Evolutionary conservation across 2,797 vertebrate genomes (phyloP), one percentile per base, ranked within the genome.

Genomic region (Acipenser oxyrinchus): DNA sequence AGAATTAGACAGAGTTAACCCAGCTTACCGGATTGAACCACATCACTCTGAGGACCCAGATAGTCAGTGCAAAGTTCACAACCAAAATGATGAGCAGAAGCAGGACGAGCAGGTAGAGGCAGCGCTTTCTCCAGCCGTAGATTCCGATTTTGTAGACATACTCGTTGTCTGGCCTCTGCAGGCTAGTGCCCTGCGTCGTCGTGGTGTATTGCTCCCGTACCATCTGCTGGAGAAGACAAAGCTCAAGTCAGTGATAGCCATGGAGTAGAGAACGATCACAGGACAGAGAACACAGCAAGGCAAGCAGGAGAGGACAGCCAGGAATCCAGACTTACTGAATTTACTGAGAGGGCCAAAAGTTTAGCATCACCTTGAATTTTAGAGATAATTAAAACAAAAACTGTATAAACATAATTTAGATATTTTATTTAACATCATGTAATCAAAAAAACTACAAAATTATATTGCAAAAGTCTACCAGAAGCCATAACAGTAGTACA

Each of bases 41-140:
- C 95, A 96, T 98, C 80, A 98, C 93, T 86, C 90, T 87, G 67
- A 99, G 80, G 81, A 97, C 94, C 96, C 95, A 98, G 78, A 97
- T 91, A 62, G 93, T 94, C 68, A 99, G 89, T 73, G 92, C 92
- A 66, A 97, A 87, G 84, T 98, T 96, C 80, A 99, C 90, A 63
- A 96, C 88, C 64, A 99, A 81, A 76, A 93, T 86, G 83, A 93
- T 78, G 70, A 97, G 86, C 71, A 99, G 86, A 72, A 98, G 90
- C 53, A 99, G 89, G 64, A 96, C 89, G 63, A 98, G 93, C 10
- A 96, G 81, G 83, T 97, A 98, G 70, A 99, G 95, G 77, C 94
- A 96, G 59, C 95, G 93, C 75, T 98, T 98, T 79, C 95, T 92
- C 95, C 96, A 99, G 77, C 96, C 95, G 1, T 97, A 98, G 83